phyloP scores from a whole-genome alignment of 92 coral and sea anemone genomes.

The Phenganax stokvisi region DNA sequence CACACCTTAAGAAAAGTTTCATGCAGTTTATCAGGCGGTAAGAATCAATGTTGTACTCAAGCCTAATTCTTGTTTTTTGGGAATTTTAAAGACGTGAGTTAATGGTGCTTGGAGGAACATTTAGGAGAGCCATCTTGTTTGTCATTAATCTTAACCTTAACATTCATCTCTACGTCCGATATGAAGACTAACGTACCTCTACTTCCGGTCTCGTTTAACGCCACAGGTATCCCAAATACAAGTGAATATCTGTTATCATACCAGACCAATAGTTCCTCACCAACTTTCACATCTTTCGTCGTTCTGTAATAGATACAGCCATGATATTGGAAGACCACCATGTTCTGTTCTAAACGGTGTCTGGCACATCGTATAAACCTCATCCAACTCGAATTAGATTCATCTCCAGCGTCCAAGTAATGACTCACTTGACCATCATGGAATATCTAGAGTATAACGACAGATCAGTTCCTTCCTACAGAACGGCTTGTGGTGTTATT shows the following conservation, averaged over 20 bases:
- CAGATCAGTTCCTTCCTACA: background rate
- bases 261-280: slow-evolving; percentile 95
- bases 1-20: slow-evolving; percentile 53
- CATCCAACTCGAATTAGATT: slow-evolving; percentile 98
- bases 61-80: too few species aligned
- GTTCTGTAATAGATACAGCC: slow-evolving; percentile 98
- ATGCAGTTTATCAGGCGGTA: too few species aligned
- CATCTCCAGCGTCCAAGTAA: slow-evolving; percentile 92
- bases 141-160: background rate
- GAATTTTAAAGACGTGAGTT: too few species aligned
- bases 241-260: slow-evolving; percentile 91
- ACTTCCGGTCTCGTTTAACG: slow-evolving; percentile 85
- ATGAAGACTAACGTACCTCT: slow-evolving; percentile 46
- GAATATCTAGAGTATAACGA: slow-evolving; percentile 58
- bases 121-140: background rate
- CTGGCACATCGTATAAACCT: slow-evolving; percentile 96
- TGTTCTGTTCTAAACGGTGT: slow-evolving; percentile 95
- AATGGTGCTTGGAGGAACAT: background rate
- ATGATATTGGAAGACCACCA: slow-evolving; percentile 99
- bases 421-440: slow-evolving; percentile 99
- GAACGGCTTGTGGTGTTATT: background rate
- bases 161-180: background rate
- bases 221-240: slow-evolving; percentile 93
- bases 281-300: slow-evolving; percentile 77
- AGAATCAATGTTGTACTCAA: too few species aligned